Percentiles rank a stretch among this genome's conserved stretches.
Conservation (phyloP, 2,113 vertebrate species). For the Glaucomys volans region DNA sequence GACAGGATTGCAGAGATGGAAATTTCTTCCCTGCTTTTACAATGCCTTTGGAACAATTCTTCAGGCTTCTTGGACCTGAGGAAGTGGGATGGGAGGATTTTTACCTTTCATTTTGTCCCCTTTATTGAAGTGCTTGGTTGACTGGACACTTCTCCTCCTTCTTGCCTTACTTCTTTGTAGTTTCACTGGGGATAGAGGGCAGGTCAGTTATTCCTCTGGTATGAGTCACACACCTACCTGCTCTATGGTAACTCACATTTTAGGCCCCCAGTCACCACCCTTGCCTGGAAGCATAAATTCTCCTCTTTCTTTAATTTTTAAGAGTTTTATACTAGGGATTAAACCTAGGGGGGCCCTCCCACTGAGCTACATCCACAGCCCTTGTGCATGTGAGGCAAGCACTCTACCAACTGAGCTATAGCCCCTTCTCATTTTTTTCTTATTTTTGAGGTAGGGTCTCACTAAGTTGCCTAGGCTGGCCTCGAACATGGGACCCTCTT, state of each 20-base stretch:
- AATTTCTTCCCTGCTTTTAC: background rate
- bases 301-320: no score
- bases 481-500: background rate
- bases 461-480: background rate
- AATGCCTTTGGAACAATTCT: background rate
- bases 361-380: no score
- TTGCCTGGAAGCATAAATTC: background rate
- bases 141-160: background rate
- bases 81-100: background rate
- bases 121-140: background rate
- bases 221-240: background rate
- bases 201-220: background rate
- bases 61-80: background rate
- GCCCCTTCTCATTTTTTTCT: no score
- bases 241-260: background rate
- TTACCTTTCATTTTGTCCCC: constrained; percentile 63
- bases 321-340: no score
- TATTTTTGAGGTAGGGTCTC: no score
- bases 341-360: no score
- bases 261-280: background rate
- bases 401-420: no score
- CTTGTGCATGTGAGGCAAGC: no score
- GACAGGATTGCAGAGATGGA: background rate
- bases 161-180: background rate
- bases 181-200: background rate